Percentiles rank a stretch among this genome's conserved stretches.
phyloP scores from a whole-genome alignment of 2,797 vertebrate species.

The Melanotaenia maccullochi region DNA sequence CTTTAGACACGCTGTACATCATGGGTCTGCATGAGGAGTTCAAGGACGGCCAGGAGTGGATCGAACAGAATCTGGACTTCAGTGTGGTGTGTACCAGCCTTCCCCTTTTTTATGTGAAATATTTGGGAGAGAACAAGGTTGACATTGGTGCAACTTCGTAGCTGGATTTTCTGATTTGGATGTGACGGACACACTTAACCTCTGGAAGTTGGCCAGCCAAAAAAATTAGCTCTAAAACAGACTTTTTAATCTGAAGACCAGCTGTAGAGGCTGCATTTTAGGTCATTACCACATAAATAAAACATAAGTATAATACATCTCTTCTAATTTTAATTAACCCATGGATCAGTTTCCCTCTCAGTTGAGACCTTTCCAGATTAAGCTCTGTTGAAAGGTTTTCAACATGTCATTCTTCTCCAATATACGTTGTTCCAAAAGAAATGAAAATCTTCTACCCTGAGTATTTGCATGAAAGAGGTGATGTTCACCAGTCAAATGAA shows the following conservation, averaged over 20 bases:
- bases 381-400: not conserved
- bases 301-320: too few relatives aligned
- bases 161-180: not conserved
- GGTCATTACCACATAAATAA: too few relatives aligned
- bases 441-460: not conserved
- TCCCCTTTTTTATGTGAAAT: not conserved
- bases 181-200: not conserved
- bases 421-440: not conserved
- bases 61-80: constrained; percentile 96
- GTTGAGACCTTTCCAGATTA: not conserved
- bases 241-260: too few relatives aligned
- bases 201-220: too few relatives aligned
- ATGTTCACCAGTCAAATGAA: too few relatives aligned
- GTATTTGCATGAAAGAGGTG: too few relatives aligned
- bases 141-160: too few relatives aligned
- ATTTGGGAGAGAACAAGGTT: not conserved
- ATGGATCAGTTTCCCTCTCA: not conserved
- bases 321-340: too few relatives aligned
- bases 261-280: too few relatives aligned
- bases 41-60: constrained; percentile 96
- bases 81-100: constrained; percentile 84
- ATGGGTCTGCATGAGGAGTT: constrained; percentile 98
- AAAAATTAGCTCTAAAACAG: too few relatives aligned
- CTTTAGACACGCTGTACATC: constrained; percentile 96
- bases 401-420: not conserved